Evolutionary conservation across 2,888 invertebrate species (phyloP).

Genomic region (Mythimna pallens): DNA sequence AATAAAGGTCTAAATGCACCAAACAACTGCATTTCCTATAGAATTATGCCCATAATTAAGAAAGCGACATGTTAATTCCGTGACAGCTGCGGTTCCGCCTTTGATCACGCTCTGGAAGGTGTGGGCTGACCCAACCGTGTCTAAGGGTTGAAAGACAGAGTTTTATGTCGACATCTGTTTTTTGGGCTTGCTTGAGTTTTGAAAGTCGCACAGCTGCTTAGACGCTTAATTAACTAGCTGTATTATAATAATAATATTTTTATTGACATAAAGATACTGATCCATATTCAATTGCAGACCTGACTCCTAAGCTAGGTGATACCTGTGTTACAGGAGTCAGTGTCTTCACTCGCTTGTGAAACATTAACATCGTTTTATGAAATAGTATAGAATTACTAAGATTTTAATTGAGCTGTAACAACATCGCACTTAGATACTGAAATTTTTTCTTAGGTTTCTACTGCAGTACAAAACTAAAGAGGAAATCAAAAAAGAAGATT

Average conservation of each 20-base stretch:
- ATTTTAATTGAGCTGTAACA: too few species aligned
- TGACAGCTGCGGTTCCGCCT: conserved; percentile 59
- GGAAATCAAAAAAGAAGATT: neutral
- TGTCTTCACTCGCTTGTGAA: too few species aligned
- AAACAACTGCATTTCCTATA: conserved; percentile 26
- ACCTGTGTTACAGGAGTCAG: too few species aligned
- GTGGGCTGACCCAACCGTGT: conserved; percentile 60
- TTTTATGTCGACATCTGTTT: conserved; percentile 8
- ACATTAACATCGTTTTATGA: too few species aligned
- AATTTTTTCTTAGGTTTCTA: neutral
- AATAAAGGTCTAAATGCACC: neutral
- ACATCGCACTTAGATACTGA: neutral
- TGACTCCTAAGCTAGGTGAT: too few species aligned
- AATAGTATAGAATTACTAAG: too few species aligned
- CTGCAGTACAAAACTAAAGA: neutral
- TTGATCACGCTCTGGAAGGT: conserved; percentile 62
- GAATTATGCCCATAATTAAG: conserved; percentile 49
- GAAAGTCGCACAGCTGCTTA: neutral
- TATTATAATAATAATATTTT: too few species aligned
- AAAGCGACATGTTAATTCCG: conserved; percentile 32
- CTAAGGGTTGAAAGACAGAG: conserved; percentile 41
- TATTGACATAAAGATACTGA: too few species aligned
- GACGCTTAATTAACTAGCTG: neutral
- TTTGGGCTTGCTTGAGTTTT: neutral
- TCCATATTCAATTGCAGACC: too few species aligned